Conservation (phyloP, 1,140 invertebrate species). For the Homarus americanus region DNA sequence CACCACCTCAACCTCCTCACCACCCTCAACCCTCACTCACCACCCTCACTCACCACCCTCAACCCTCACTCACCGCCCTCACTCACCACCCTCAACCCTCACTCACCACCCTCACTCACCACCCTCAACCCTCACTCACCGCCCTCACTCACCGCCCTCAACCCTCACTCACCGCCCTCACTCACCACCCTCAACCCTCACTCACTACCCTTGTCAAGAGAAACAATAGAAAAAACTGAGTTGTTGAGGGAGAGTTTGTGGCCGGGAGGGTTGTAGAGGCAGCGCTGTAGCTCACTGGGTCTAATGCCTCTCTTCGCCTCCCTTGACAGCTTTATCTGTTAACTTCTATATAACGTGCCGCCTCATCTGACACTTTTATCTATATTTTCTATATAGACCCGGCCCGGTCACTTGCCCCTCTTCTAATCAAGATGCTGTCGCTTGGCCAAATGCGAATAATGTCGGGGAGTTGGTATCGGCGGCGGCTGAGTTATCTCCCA, state of each 20-base stretch:
- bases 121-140: not conserved
- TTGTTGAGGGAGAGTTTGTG: too few relatives aligned
- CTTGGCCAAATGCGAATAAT: not conserved
- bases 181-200: not conserved
- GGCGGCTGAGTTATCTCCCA: not conserved
- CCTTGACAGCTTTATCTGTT: constrained; percentile 17
- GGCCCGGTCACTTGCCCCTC: not conserved
- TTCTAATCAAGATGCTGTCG: not conserved
- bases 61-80: not conserved
- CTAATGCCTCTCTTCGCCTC: too few relatives aligned
- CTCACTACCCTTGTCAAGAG: too few relatives aligned
- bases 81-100: too few relatives aligned
- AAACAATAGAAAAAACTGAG: too few relatives aligned
- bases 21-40: not conserved
- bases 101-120: not conserved
- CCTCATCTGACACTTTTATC: constrained; percentile 16
- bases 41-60: not conserved
- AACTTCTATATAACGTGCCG: not conserved
- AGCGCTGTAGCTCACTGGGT: too few relatives aligned
- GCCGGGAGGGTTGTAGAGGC: too few relatives aligned
- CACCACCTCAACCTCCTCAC: not conserved
- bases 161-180: not conserved
- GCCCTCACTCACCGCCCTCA: too few relatives aligned
- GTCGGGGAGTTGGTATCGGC: not conserved
- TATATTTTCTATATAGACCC: constrained; percentile 16